phyloP scores from a whole-genome alignment of 2,888 invertebrate species.

The Congeria kusceri region DNA sequence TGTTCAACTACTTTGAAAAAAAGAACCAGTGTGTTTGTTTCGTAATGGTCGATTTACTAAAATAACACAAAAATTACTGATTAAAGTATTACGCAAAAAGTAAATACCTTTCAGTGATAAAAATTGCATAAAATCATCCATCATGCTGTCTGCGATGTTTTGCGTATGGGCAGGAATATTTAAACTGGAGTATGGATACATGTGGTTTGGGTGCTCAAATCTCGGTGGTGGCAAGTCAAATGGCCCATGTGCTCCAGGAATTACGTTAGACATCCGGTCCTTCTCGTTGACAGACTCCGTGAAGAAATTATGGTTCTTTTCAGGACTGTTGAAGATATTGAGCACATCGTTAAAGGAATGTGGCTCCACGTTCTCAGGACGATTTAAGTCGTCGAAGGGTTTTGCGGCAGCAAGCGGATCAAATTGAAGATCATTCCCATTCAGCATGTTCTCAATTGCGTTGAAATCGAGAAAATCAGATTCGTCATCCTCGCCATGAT shows the following conservation, averaged over 20 bases:
- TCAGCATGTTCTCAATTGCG: conserved; percentile 3
- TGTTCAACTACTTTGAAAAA: too few species aligned
- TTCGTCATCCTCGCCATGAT: background rate
- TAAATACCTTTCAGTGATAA: conserved; percentile 34
- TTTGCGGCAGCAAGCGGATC: background rate
- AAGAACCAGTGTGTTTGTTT: too few species aligned
- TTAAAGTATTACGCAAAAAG: too few species aligned
- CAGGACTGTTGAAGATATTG: conserved; percentile 18
- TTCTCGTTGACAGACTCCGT: conserved; percentile 15
- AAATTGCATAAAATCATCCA: conserved; percentile 46
- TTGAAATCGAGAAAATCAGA: conserved; percentile 12
- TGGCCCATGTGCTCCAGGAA: conserved; percentile 47
- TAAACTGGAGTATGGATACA: background rate
- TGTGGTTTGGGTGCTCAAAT: background rate
- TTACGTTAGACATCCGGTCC: conserved; percentile 49
- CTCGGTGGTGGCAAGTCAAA: conserved; percentile 17
- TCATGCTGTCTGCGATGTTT: conserved; percentile 23
- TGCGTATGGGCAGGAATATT: conserved; percentile 9
- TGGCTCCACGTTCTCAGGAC: conserved; percentile 7
- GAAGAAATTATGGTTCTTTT: conserved; percentile 9
- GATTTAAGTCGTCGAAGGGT: background rate
- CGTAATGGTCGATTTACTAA: too few species aligned
- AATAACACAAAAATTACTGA: too few species aligned
- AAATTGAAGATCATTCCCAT: background rate
- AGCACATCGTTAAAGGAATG: conserved; percentile 10